Base-by-base conservation (phyloP, 1,140 invertebrate genomes). In the Lordiphosa clarofinis region DNA sequence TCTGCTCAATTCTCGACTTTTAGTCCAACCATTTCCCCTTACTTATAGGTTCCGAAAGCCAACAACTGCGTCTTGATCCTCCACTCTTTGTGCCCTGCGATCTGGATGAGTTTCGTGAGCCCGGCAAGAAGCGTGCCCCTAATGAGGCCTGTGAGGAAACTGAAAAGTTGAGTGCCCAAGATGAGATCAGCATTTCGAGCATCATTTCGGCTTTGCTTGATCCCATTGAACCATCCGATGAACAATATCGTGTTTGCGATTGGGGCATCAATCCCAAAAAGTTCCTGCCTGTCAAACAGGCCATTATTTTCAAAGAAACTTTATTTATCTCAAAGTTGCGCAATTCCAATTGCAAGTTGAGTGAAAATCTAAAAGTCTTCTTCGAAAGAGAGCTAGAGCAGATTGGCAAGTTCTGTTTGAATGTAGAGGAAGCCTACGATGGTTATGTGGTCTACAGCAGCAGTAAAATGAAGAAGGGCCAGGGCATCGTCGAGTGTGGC, bases 161-260 rank as follows among this genome's bases (percentile, higher is more conserved):
- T 13, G 73, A 76, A 0, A 36, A 72, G 38, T 19, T 87, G 7
- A 56, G 57, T n/a, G 63, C 86, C n/a, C 61, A 87, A 49, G 86
- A 87, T 46, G 86, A 86, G 58, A 87, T 87, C 39, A 87, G 86
- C 56, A 47, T 87, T 8, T 87, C 86, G 4, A 87, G 86, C 31
- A 87, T 87, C 13, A 76, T 87, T 6, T 87, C 86, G 1, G 66
- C 64, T 9, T 11, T 87, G 2, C 33, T 87, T 12, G 21, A 50
- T 12, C 63, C 62, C 2, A 71, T 87, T 8, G 79, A 87, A 24
- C 60, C 72, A 0, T 67, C 75, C 4, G 68, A 81, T 3, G 67
- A 67, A 1, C 48, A 72, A 36, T 78, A 52, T 13, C 52, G 54
- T 6, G 15, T 37, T 5, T 81, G 79, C 19, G 44, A 86, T 44